Evolutionary conservation across 2,888 invertebrate genomes (phyloP), one percentile per base, ranked within the genome.

Genomic region (Halocaridina rubra): DNA sequence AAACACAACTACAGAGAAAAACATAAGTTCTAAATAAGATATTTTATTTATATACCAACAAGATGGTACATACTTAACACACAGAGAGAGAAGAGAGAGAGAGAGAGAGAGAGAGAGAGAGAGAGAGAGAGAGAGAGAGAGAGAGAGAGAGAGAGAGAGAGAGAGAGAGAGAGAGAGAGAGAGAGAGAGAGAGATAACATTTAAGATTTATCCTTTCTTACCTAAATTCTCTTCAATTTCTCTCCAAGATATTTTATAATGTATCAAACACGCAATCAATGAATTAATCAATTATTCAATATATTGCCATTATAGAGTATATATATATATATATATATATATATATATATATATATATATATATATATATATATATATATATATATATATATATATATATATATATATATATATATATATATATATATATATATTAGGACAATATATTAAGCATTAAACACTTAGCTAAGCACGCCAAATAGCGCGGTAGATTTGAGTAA

Each of bases 341-440:
- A 46, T 80, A 76, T 24, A 30, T 80, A 57, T 46, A 59, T 32
- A 71, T 33, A 69, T 71, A 32, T 30, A 79, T 72, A 79, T 29
- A 79, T 64, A 64, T 64, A 64, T 64, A 64, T 64, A 64, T 64
- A 64, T 64, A 64, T 64, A 71, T 32, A 32, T 30, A 32, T 29
- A 32, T 30, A 30, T 71, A 32, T 32, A 19, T 71, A 32, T 29
- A 32, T 32, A 71, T 71, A n/a, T 30, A 71, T 71, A 32, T 71
- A 19, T 30, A 19, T 71, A 32, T 30, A 71, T 71, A 71, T 32
- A 71, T 5, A 72, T 10, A 72, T 32, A 33, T 1, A 32, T 32
- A 72, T 2, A 4, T n/a, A 64, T 27, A 4, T 29, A 67, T 13
- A 67, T 29, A 24, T 24, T 22, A 16, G 19, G 19, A 67, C n/a